phyloP scores from a whole-genome alignment of 1,140 invertebrate species.

The Leguminivora glycinivorella region DNA sequence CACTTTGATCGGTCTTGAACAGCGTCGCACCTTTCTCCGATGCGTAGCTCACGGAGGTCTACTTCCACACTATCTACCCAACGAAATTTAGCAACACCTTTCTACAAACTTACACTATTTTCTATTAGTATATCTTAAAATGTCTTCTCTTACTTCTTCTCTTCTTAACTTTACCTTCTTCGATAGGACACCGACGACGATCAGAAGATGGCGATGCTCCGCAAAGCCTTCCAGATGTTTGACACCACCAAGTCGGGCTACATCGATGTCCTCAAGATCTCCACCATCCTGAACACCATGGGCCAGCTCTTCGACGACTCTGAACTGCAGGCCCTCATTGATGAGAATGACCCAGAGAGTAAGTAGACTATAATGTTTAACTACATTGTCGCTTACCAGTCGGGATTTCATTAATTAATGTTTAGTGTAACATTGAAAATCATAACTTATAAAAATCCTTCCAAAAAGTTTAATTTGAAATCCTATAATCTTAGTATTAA shows the following conservation, averaged over 20 bases:
- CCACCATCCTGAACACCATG: constrained; percentile 95
- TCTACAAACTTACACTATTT: not conserved
- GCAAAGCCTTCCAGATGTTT: constrained; percentile 97
- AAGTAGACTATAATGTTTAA: constrained; percentile 39
- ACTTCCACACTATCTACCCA: no score
- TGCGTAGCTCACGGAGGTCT: no score
- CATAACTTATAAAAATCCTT: no score
- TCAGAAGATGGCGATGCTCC: constrained; percentile 92
- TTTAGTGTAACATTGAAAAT: no score
- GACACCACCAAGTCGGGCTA: constrained; percentile 94
- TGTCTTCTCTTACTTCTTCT: constrained; percentile 1
- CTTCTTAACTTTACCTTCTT: constrained; percentile 40
- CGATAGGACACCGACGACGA: constrained; percentile 85
- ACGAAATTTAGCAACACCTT: no score
- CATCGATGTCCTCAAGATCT: constrained; percentile 93
- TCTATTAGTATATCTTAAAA: not conserved
- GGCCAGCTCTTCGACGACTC: constrained; percentile 94
- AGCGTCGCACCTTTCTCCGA: no score
- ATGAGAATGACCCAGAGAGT: constrained; percentile 92
- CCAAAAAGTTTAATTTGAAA: no score
- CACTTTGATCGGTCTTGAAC: no score
- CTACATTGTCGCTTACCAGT: not conserved
- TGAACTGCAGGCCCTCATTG: constrained; percentile 90
- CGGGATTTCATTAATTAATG: not conserved
- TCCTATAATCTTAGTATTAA: no score